Base-by-base conservation (phyloP, 2,797 vertebrate species). In the Dallia pectoralis region DNA sequence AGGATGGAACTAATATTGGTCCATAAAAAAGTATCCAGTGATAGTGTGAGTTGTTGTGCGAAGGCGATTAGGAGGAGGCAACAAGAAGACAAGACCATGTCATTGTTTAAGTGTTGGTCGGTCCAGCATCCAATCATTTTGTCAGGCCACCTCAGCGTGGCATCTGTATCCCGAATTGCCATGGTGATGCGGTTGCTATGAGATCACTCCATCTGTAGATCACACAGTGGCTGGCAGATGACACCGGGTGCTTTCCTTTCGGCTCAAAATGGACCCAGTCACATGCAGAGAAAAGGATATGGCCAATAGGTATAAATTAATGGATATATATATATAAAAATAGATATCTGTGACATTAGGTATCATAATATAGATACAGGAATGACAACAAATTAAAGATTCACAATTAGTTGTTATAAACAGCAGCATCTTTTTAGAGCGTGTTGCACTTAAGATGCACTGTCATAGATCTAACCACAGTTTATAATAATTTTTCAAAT, bases 181-280 rank as follows among this genome's bases (percentile, higher is more conserved):
- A 88, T 87, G 87, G 90, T 56, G 76, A 91, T 69, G 70, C 33
- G 74, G 93, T 94, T 93, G 91, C 92, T 91, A 94, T 86, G 92
- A 91, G 89, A 92, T 94, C 83, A 87, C 88, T 91, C 89, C 92
- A 89, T 92, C 90, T 88, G 74, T 81, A 80, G 81, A 89, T 91
- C 90, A 87, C 83, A 86, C 78, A 16, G 72, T 84, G 83, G 86
- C 87, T 84, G 83, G 86, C 86, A 86, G 88, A 92, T 91, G 89
- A 87, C 85, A 90, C 80, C 2, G 83, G 87, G 22, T 73, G 75
- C 85, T 82, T 84, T 84, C 83, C 69, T 73, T 70, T 71, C 22
- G 22, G 53, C 53, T 59, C 53, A 59, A 59, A 59, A 59, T 12
- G 22, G 53, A 27, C 78, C 77, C 68, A 77, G 84, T 86, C 83